A percentile compares a stretch with the other conserved stretches of the same genome.
Evolutionary conservation across 2,797 vertebrate genomes (phyloP).

Genomic region (Champsocephalus gunnari): DNA sequence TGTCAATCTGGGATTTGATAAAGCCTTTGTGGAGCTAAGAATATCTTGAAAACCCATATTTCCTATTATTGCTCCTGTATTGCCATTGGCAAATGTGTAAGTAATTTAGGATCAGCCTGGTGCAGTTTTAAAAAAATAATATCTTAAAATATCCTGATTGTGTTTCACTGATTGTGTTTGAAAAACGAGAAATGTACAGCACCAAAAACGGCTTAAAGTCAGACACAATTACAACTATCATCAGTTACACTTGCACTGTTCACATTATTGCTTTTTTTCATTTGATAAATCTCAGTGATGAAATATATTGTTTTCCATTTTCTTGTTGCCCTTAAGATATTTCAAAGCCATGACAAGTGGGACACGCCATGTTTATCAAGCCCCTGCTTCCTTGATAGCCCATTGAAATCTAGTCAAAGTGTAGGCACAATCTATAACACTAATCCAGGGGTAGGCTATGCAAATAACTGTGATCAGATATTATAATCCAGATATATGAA

Average conservation of each 20-base stretch:
- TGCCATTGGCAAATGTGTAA: conserved; percentile 60
- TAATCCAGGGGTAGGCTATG: conserved; percentile 7
- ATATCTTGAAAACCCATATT: conserved; percentile 72
- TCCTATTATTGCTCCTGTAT: conserved; percentile 52
- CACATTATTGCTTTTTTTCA: conserved; percentile 38
- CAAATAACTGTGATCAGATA: conserved; percentile 12
- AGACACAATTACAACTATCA: conserved; percentile 54
- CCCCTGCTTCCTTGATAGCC: conserved; percentile 12
- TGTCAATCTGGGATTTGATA: conserved; percentile 63
- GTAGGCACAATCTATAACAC: neutral
- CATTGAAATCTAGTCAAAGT: conserved; percentile 1
- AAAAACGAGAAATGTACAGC: conserved; percentile 43
- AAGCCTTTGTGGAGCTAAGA: conserved; percentile 65
- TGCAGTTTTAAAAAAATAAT: conserved; percentile 22
- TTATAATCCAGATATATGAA: conserved; percentile 11
- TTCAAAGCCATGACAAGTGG: conserved; percentile 2
- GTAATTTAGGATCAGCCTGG: conserved; percentile 61
- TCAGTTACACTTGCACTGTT: conserved; percentile 37
- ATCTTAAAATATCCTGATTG: conserved; percentile 54
- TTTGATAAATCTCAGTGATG: conserved; percentile 24
- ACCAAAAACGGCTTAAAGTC: conserved; percentile 32
- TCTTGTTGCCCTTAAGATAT: conserved; percentile 14
- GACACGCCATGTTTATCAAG: neutral
- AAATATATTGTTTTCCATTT: conserved; percentile 38
- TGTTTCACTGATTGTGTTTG: conserved; percentile 51